Conservation (phyloP, 2,797 vertebrate species). For the Tragopan temminckii region DNA sequence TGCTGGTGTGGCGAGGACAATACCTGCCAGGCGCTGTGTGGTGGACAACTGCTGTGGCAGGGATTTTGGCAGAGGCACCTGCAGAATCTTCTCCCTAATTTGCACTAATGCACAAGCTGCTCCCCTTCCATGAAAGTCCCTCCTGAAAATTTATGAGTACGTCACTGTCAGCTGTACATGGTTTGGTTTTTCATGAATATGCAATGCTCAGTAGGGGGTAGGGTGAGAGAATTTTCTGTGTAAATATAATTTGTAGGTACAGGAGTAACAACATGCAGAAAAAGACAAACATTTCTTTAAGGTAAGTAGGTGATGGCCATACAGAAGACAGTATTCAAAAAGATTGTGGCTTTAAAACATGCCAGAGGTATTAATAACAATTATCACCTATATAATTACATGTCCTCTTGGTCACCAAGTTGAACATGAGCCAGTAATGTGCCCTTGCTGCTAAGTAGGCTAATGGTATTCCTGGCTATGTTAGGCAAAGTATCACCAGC, state of each 20-base stretch:
- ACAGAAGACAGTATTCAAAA: neutral
- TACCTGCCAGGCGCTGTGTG: rapidly evolving
- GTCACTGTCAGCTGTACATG: neutral
- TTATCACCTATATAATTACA: neutral
- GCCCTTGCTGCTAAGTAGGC: neutral
- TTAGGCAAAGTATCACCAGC: neutral
- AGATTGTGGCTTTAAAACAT: neutral
- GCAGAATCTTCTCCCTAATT: constrained; percentile 34
- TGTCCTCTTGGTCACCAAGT: neutral
- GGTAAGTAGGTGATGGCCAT: neutral
- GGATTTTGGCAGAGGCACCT: neutral
- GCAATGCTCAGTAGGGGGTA: neutral
- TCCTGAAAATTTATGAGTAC: constrained; percentile 64
- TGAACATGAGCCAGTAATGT: neutral
- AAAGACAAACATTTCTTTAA: neutral
- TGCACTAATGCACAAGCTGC: constrained; percentile 21
- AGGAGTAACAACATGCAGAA: neutral
- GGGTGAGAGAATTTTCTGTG: neutral
- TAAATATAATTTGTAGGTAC: constrained; percentile 30
- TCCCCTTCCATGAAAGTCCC: neutral
- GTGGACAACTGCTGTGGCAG: neutral
- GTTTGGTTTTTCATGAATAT: constrained; percentile 20
- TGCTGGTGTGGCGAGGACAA: neutral
- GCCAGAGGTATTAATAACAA: neutral
- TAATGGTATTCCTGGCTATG: neutral